Evolutionary conservation across 2,888 invertebrate species (phyloP).

Genomic region (Micoletzkya japonica): DNA sequence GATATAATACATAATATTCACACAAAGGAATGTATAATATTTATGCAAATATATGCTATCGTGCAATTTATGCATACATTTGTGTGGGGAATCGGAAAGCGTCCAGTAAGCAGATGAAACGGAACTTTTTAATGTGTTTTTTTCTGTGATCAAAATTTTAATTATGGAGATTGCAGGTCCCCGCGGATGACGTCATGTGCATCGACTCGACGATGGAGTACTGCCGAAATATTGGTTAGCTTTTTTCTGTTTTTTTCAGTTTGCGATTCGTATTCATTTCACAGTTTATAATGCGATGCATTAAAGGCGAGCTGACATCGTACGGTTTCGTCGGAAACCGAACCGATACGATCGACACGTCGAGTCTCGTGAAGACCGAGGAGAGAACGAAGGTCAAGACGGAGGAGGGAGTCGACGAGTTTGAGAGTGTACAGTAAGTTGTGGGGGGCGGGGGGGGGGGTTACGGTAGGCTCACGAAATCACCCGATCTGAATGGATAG

Average conservation of each 20-base stretch:
- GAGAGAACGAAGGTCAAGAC: conserved; percentile 33
- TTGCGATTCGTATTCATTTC: not conserved
- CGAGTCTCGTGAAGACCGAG: conserved; percentile 34
- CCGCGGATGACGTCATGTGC: conserved; percentile 38
- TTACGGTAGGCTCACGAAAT: too few relatives aligned
- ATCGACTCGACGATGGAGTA: conserved; percentile 62
- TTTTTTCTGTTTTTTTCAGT: not conserved
- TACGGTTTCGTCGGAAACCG: conserved; percentile 61
- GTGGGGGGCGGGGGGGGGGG: too few relatives aligned
- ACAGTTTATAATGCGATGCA: not conserved
- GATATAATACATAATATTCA: not conserved
- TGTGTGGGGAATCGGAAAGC: not conserved
- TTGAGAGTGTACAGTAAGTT: conserved; percentile 23
- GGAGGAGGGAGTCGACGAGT: conserved; percentile 34
- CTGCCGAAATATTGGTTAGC: conserved; percentile 56
- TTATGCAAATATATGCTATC: not conserved
- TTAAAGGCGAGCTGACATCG: conserved; percentile 46
- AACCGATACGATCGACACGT: conserved; percentile 47
- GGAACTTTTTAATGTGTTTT: too few relatives aligned
- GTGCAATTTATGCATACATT: not conserved
- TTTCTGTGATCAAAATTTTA: too few relatives aligned
- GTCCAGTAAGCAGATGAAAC: not conserved
- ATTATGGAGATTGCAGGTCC: too few relatives aligned
- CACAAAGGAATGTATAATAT: too few relatives aligned
- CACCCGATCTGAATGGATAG: too few relatives aligned